phyloP scores from a whole-genome alignment of 2,113 vertebrate genomes.

The Castor canadensis region DNA sequence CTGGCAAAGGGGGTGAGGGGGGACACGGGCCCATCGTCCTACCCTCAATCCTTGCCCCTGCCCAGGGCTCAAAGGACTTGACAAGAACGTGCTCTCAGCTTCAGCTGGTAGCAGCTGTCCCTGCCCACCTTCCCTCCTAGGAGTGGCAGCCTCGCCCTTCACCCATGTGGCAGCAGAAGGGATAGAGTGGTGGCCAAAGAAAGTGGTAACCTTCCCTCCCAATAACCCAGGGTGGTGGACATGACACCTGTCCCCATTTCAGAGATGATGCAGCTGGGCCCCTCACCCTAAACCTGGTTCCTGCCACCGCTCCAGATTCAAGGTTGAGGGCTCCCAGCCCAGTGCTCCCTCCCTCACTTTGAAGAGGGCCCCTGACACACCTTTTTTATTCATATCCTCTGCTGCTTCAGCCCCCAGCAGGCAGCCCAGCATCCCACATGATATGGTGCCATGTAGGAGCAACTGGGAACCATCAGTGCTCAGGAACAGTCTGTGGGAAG shows the following conservation, averaged over 20 bases:
- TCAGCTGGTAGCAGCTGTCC: background rate
- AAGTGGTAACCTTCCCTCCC: background rate
- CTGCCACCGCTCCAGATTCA: background rate
- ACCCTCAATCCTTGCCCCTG: background rate
- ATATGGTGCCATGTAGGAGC: conserved; percentile 78
- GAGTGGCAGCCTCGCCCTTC: background rate
- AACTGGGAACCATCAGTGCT: conserved; percentile 76
- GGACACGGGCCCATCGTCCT: fast-evolving
- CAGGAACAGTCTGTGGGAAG: conserved; percentile 71
- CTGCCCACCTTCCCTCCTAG: background rate
- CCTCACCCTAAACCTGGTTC: background rate
- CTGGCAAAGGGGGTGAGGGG: fast-evolving
- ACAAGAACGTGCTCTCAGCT: background rate
- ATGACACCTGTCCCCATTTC: background rate
- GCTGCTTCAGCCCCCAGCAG: background rate
- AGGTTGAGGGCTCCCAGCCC: background rate
- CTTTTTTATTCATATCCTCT: too few species aligned
- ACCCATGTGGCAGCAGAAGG: background rate
- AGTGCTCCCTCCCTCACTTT: background rate
- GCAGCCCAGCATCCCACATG: conserved; percentile 29
- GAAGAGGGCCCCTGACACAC: too few species aligned
- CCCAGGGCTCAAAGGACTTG: background rate
- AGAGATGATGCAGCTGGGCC: background rate
- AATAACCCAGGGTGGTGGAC: too few species aligned
- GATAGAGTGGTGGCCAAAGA: background rate